Evolutionary conservation across 2,888 invertebrate genomes (phyloP), one percentile per base, ranked within the genome.

Genomic region (Drosophila meridiana): DNA sequence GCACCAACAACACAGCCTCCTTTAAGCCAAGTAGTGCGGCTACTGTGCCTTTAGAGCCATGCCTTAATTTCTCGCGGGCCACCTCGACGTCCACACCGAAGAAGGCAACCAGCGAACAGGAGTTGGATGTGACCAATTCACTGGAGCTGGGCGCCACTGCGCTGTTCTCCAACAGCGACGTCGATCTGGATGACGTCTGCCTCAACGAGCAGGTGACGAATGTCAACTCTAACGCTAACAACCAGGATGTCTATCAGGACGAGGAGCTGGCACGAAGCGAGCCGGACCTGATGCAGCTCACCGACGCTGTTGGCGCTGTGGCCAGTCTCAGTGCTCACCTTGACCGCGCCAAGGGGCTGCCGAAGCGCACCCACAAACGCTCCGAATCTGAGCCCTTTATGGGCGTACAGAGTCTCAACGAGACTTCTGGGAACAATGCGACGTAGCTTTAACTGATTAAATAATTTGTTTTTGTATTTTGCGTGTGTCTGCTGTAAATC

Each of bases 111-210:
- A 80, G 73, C 55, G 91, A 92, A 32, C 83, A 87, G 8, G 90
- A 92, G 55, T 76, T 92, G 67, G 92, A 92, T 70, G 90, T 90
- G 7, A 92, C 92, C 57, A 90, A 91, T 55, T 92, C 92, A 0
- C 65, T 93, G 28, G 94, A 95, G 84, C 93, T 97, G 86, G 95
- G 96, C 64, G 95, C 96, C 5, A 95, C 96, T 9, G 96, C 97
- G 2, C 95, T 98, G 72, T 97, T 97, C 92, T 97, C 97, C 2
- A 98, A 98, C 91, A 97, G 97, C 90, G 96, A 97, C 13, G 97
- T 97, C 3, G 97, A 96, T 90, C 93, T 97, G 58, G 96, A 97
- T 84, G 97, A 96, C 86, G 96, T 97, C 7, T 96, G 96, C 81
- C 94, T 98, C 13, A 97, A 97, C 90, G 97, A 97, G 86, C 96